Conservation (phyloP, 2,113 vertebrate species). For the Erinaceus europaeus region DNA sequence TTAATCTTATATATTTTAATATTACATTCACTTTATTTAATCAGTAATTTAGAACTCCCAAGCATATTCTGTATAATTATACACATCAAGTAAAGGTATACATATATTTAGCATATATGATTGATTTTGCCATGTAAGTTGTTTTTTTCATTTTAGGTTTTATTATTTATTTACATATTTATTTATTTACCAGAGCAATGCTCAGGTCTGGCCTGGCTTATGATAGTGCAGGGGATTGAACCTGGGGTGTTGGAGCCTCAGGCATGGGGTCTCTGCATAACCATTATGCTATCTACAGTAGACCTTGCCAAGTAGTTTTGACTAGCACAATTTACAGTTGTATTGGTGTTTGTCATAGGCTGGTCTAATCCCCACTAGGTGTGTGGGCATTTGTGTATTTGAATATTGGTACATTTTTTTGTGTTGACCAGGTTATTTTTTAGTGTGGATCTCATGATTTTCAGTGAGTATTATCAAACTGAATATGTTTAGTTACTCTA, state of each 20-base stretch:
- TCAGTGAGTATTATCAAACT: background rate
- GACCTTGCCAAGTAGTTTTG: no score
- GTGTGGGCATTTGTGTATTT: background rate
- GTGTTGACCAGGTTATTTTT: background rate
- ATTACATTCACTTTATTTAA: conserved; percentile 34
- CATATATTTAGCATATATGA: conserved; percentile 3
- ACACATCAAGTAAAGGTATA: background rate
- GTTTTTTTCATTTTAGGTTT: no score
- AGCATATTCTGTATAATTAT: background rate
- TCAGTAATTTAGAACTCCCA: background rate
- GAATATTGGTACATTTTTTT: no score
- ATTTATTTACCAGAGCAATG: no score
- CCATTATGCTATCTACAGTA: no score
- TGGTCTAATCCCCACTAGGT: background rate
- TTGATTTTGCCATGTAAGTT: background rate
- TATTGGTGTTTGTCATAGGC: background rate
- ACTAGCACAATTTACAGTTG: background rate
- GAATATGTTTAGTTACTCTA: background rate
- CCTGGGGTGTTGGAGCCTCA: no score
- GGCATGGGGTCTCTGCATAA: no score
- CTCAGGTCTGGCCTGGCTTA: no score
- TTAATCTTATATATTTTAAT: background rate
- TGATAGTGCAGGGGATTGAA: no score
- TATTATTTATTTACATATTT: no score
- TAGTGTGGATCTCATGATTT: background rate